Base-by-base conservation (phyloP, 1,140 invertebrate species). In the Drosophila pseudoananassae region DNA sequence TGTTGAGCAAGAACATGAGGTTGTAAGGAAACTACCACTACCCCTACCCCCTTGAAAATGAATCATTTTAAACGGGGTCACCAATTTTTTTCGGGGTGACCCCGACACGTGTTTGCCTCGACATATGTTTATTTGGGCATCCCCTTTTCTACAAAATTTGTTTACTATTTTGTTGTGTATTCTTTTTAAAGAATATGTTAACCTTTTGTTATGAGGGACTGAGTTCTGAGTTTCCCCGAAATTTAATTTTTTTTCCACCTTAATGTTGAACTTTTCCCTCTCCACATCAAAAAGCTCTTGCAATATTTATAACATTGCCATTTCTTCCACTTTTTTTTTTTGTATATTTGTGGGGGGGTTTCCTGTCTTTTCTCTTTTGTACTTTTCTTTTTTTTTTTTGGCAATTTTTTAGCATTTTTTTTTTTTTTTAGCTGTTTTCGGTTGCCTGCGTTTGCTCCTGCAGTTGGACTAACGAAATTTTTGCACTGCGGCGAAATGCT, bases 401-500 rank as follows among this genome's bases (percentile, higher is more conserved):
- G 27, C 5, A 7, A 29, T 29, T 31, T 31, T 31, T 8, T 31
- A 31, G 31, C 8, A 29, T 20, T 57, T 74, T 61, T 36, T 38
- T 43, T 65, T 55, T 69, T 71, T 47, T 72, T 27, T 45, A 57
- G 64, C 56, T 68, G 70, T 76, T 84, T 84, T 79, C 66, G 68
- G 60, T 84, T 73, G 71, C 70, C 40, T 84, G 76, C 80, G 76
- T 72, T 79, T 49, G 65, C 45, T 50, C 66, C 71, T 74, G 58
- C 68, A 81, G 79, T 87, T 81, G 68, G 78, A 59, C 73, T 82
- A 81, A 81, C 78, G 53, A 82, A 82, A 82, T 85, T 78, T 68
- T 87, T 78, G 58, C 51, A 78, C 75, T 87, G 74, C 70, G 82
- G 83, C 78, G 56, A 87, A 82, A 75, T 87, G 82, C 78, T 87